phyloP scores from a whole-genome alignment of 2,888 invertebrate genomes.

The Terebella lapidaria region DNA sequence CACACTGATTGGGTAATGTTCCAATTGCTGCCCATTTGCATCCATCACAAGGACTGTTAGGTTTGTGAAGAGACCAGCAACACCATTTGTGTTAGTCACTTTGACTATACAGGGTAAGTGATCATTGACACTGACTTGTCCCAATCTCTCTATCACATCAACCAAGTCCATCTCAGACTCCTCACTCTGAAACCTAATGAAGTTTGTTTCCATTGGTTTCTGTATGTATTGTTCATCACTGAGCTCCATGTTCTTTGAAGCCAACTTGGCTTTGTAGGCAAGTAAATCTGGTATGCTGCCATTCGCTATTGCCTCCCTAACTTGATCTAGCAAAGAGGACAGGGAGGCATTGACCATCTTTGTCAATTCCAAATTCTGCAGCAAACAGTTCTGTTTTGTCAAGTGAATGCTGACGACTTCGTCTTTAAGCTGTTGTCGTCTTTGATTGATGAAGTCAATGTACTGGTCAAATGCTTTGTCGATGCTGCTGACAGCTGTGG shows the following conservation, averaged over 20 bases:
- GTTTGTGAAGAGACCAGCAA: constrained; percentile 19
- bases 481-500: constrained; percentile 1
- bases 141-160: constrained; percentile 10
- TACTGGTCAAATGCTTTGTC: constrained; percentile 8
- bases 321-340: not conserved
- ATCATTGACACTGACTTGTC: constrained; percentile 7
- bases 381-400: not conserved
- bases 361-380: not conserved
- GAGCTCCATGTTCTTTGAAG: constrained; percentile 11
- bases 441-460: not conserved
- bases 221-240: not conserved
- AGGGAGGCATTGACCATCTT: not conserved
- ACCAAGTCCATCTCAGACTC: constrained; percentile 9
- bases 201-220: constrained; percentile 8
- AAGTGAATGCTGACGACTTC: not conserved
- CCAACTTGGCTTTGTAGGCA: constrained; percentile 20
- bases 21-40: constrained; percentile 10
- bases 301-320: not conserved
- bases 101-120: constrained; percentile 16
- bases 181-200: constrained; percentile 14
- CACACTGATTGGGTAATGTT: constrained; percentile 19
- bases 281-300: constrained; percentile 19
- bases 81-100: not conserved
- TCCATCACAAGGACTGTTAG: constrained; percentile 13
- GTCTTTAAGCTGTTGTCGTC: not conserved